Evolutionary conservation across 2,888 invertebrate genomes (phyloP).

Genomic region (Cheilosia vernalis): DNA sequence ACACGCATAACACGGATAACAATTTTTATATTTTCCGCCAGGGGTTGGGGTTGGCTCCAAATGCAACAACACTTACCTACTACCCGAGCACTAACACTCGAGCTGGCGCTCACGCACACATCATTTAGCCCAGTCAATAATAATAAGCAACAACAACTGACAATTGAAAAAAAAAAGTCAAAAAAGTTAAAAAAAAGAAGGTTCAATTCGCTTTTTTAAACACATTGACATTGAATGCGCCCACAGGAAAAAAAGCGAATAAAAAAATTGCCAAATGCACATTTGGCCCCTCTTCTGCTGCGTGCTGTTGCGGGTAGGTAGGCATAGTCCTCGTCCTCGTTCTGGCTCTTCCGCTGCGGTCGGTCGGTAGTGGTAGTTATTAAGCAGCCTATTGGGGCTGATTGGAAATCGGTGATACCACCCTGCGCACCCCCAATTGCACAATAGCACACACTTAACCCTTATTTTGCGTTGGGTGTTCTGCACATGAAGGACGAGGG

Average conservation of each 20-base stretch:
- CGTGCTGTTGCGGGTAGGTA: conserved; percentile 8
- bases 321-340: background rate
- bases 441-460: conserved; percentile 57
- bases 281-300: conserved; percentile 31
- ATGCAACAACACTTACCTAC: conserved; percentile 70
- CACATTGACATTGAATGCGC: conserved; percentile 76
- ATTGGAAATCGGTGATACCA: conserved; percentile 34
- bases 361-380: conserved; percentile 32
- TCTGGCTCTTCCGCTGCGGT: conserved; percentile 47
- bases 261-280: conserved; percentile 66
- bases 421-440: conserved; percentile 51
- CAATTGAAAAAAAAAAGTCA: conserved; percentile 32
- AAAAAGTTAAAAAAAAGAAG: conserved; percentile 32
- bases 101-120: conserved; percentile 76
- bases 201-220: conserved; percentile 73
- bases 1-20: conserved; percentile 74
- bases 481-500: background rate
- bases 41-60: conserved; percentile 13
- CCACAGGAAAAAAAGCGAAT: conserved; percentile 60
- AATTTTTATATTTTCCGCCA: conserved; percentile 69
- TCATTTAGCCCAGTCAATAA: conserved; percentile 77
- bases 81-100: conserved; percentile 70
- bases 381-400: conserved; percentile 54
- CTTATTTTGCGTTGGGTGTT: conserved; percentile 34
- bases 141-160: conserved; percentile 70